A percentile compares a stretch with the other conserved stretches of the same genome.
Conservation (phyloP, 2,113 vertebrate species). For the Pogonocichla stellata region DNA sequence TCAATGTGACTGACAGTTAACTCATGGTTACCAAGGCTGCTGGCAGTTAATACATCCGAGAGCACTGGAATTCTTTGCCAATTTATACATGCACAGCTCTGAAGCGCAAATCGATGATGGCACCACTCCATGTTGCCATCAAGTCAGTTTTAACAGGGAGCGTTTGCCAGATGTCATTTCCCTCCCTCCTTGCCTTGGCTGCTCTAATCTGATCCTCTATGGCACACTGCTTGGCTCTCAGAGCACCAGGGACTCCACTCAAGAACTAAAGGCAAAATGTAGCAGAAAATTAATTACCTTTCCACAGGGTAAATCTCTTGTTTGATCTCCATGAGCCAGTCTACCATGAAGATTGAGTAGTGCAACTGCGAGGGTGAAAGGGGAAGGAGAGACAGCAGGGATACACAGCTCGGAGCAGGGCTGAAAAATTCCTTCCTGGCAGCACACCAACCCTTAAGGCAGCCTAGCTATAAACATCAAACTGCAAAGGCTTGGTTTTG, state of each 20-base stretch:
- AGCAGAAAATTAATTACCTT: not conserved
- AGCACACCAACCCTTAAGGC: not conserved
- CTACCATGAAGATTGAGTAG: not conserved
- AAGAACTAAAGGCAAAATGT: not conserved
- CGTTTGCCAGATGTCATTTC: not conserved
- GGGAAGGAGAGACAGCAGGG: not conserved
- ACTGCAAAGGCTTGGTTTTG: not conserved
- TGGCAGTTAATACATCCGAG: not conserved
- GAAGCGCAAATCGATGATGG: not conserved
- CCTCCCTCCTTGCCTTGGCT: not conserved
- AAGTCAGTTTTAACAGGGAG: not conserved
- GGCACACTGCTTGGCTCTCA: not conserved
- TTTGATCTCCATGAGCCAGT: not conserved
- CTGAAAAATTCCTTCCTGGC: constrained; percentile 46
- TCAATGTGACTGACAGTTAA: not conserved
- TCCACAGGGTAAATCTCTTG: not conserved
- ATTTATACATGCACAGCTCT: not conserved
- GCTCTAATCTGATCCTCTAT: accelerated
- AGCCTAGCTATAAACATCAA: constrained; percentile 31
- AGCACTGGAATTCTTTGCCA: not conserved
- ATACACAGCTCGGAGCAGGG: not conserved
- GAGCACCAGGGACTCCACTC: not conserved
- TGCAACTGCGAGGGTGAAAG: not conserved
- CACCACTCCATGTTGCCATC: not conserved
- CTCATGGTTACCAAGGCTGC: not conserved